Percentiles rank a stretch among this genome's conserved stretches.
Evolutionary conservation across 2,888 invertebrate genomes (phyloP).

Genomic region (Volucella zonaria): DNA sequence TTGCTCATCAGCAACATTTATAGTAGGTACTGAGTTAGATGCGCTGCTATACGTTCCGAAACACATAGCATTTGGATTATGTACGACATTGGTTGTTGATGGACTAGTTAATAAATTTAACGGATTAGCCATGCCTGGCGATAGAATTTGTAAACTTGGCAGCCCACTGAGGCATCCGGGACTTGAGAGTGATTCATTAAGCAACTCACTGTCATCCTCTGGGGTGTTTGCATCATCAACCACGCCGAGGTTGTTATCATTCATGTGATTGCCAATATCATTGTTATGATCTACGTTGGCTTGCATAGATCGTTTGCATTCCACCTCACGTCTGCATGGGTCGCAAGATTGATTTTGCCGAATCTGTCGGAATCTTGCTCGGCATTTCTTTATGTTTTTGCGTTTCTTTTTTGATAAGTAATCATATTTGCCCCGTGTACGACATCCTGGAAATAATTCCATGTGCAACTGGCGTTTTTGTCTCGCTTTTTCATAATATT

Average conservation of each 20-base stretch:
- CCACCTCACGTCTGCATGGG: constrained; percentile 99
- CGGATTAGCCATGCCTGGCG: constrained; percentile 90
- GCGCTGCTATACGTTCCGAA: constrained; percentile 40
- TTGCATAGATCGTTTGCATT: constrained; percentile 98
- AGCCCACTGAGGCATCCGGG: constrained; percentile 87
- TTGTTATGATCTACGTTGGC: constrained; percentile 84
- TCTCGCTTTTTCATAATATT: too few relatives aligned
- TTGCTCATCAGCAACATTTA: constrained; percentile 35
- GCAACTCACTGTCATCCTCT: constrained; percentile 87
- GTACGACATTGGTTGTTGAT: constrained; percentile 80
- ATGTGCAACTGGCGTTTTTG: too few relatives aligned
- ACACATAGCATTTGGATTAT: constrained; percentile 54
- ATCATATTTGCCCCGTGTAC: too few relatives aligned
- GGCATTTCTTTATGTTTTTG: constrained; percentile 99
- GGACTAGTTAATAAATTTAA: constrained; percentile 88
- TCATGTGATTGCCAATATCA: constrained; percentile 83
- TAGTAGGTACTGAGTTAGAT: constrained; percentile 67
- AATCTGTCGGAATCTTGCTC: constrained; percentile 98
- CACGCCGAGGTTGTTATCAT: constrained; percentile 90
- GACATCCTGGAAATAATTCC: too few relatives aligned
- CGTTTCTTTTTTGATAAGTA: too few relatives aligned
- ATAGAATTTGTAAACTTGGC: constrained; percentile 88
- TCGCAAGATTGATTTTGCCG: constrained; percentile 99
- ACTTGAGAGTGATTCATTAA: constrained; percentile 85
- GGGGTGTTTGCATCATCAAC: constrained; percentile 88